A percentile compares a stretch with the other conserved stretches of the same genome.
Evolutionary conservation across 1,140 invertebrate genomes (phyloP).

Genomic region (Aphelinus atriplicis): DNA sequence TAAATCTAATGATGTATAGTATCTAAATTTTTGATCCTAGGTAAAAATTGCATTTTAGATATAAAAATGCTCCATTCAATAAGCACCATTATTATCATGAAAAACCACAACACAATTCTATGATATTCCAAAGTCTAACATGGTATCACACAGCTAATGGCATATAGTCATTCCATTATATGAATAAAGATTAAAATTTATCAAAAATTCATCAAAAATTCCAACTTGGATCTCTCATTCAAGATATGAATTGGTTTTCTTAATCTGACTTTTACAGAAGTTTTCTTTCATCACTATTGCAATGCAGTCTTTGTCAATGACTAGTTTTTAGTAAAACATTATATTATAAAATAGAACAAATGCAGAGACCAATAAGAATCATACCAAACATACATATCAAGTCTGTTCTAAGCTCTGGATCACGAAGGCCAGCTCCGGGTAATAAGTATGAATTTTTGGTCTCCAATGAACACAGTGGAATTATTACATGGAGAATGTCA

Average conservation of each 20-base stretch:
- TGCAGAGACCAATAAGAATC: constrained; percentile 57
- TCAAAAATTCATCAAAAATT: not conserved
- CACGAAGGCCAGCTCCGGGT: constrained; percentile 52
- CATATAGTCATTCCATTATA: not conserved
- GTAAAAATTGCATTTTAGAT: constrained; percentile 10
- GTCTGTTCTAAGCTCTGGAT: constrained; percentile 56
- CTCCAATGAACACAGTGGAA: constrained; percentile 68
- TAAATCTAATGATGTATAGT: constrained; percentile 10
- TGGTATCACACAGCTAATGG: constrained; percentile 5
- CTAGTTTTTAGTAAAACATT: constrained; percentile 26
- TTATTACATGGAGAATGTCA: constrained; percentile 74
- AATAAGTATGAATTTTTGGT: constrained; percentile 53
- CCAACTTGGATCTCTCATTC: constrained; percentile 5
- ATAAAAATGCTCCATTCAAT: constrained; percentile 15
- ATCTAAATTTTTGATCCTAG: constrained; percentile 16
- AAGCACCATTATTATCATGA: constrained; percentile 1
- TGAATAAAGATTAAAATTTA: not conserved
- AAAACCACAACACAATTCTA: constrained; percentile 4
- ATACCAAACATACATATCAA: constrained; percentile 58
- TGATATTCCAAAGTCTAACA: constrained; percentile 22
- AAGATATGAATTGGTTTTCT: constrained; percentile 19
- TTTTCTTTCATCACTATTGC: not conserved
- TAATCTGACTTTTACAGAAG: constrained; percentile 13
- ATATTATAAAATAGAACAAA: constrained; percentile 57
- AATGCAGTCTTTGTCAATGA: constrained; percentile 23